Conservation (phyloP, 2,113 vertebrate species). For the Chamaetylas fuelleborni region DNA sequence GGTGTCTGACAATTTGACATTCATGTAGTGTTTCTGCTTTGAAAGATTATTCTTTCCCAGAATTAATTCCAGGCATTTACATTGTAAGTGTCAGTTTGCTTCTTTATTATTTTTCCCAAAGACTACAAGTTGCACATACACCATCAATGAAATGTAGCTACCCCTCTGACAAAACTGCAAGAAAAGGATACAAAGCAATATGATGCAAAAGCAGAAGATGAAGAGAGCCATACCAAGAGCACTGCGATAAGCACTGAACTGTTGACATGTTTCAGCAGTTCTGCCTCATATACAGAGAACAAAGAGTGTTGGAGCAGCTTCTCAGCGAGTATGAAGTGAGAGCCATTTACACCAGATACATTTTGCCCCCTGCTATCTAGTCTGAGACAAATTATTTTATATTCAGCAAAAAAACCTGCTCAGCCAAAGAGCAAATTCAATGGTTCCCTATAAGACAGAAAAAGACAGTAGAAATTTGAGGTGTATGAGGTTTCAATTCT, state of each 20-base stretch:
- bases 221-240: background rate
- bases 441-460: background rate
- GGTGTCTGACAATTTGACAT: slow-evolving; percentile 20
- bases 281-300: background rate
- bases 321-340: background rate
- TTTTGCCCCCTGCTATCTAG: background rate
- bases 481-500: background rate
- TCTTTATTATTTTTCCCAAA: slow-evolving; percentile 10
- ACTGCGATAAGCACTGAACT: background rate
- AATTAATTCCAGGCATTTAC: slow-evolving; percentile 33
- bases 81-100: slow-evolving; percentile 1
- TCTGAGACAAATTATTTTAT: background rate
- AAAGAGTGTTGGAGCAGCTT: slow-evolving; percentile 20
- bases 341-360: background rate
- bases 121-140: background rate
- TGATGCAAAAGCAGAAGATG: background rate
- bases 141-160: background rate
- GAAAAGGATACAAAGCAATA: background rate
- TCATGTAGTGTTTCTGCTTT: background rate
- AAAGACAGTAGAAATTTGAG: background rate
- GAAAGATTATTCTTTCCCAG: slow-evolving; percentile 1
- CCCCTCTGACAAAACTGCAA: slow-evolving; percentile 1
- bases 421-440: background rate
- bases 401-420: background rate
- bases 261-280: slow-evolving; percentile 27